Evolutionary conservation across 2,888 invertebrate species (phyloP).

Genomic region (Cryptophagus acutangulus): DNA sequence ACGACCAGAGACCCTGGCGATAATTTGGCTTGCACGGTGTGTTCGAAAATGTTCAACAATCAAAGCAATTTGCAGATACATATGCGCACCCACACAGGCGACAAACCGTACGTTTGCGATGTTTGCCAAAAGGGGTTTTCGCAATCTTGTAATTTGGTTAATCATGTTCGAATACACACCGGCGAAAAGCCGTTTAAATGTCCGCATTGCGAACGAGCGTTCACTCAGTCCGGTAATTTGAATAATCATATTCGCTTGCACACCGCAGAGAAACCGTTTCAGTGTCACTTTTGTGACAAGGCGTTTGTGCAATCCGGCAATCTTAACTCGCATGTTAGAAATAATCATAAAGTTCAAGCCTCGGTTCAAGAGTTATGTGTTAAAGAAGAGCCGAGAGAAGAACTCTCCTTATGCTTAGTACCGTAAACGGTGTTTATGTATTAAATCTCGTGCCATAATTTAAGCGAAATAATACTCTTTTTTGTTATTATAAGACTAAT

Average conservation of each 20-base stretch:
- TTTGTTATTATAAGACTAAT: no score
- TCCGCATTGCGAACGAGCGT: constrained; percentile 46
- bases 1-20: constrained; percentile 32
- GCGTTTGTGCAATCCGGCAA: constrained; percentile 47
- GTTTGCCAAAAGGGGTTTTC: constrained; percentile 45
- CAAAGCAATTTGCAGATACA: constrained; percentile 44
- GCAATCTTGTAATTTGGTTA: constrained; percentile 46
- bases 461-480: no score
- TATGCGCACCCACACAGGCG: constrained; percentile 44
- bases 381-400: no score
- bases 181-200: constrained; percentile 45
- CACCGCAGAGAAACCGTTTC: constrained; percentile 46
- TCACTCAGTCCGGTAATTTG: constrained; percentile 46
- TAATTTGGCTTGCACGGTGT: constrained; percentile 35
- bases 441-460: no score
- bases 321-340: constrained; percentile 44
- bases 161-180: constrained; percentile 46
- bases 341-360: constrained; percentile 47
- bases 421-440: no score
- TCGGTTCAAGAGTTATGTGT: no score
- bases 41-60: constrained; percentile 40
- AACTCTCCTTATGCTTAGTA: no score
- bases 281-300: constrained; percentile 46
- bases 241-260: constrained; percentile 46
- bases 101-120: constrained; percentile 43